Conservation (phyloP, 2,888 invertebrate species). For the Plagodis dolabraria region DNA sequence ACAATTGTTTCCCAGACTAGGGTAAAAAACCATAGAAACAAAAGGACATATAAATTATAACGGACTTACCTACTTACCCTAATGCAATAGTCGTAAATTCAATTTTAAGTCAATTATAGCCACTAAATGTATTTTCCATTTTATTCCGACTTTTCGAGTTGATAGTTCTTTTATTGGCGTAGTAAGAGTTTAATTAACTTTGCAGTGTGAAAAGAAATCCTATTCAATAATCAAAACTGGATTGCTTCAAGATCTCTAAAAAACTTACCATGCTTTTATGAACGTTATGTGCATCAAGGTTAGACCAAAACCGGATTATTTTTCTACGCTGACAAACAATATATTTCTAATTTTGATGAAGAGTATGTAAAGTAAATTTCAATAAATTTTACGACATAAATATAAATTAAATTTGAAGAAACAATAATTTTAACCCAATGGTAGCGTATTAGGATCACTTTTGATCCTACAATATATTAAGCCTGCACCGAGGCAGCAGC, state of each 20-base stretch:
- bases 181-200: slow-evolving; percentile 26
- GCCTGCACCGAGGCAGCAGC: no score
- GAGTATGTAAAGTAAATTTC: no score
- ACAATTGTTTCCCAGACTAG: no score
- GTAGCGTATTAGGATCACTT: no score
- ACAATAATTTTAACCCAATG: no score
- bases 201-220: slow-evolving; percentile 29
- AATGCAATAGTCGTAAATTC: neutral
- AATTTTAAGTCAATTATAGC: neutral
- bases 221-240: slow-evolving; percentile 26
- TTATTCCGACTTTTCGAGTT: slow-evolving; percentile 7
- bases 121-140: neutral
- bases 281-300: slow-evolving; percentile 37
- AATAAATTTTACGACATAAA: no score
- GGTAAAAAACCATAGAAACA: no score
- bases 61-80: neutral
- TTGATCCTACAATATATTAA: no score
- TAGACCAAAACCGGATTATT: slow-evolving; percentile 30
- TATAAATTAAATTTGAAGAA: no score
- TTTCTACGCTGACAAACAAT: slow-evolving; percentile 29
- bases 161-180: slow-evolving; percentile 18
- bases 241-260: slow-evolving; percentile 20
- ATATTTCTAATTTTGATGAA: no score
- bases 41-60: no score
- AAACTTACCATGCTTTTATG: slow-evolving; percentile 17